These are phyloP conservation scores for Elaphurus davidianus DNA, from an alignment of 2,113 vertebrate genomes.

Conservation along the genomic window DNA sequence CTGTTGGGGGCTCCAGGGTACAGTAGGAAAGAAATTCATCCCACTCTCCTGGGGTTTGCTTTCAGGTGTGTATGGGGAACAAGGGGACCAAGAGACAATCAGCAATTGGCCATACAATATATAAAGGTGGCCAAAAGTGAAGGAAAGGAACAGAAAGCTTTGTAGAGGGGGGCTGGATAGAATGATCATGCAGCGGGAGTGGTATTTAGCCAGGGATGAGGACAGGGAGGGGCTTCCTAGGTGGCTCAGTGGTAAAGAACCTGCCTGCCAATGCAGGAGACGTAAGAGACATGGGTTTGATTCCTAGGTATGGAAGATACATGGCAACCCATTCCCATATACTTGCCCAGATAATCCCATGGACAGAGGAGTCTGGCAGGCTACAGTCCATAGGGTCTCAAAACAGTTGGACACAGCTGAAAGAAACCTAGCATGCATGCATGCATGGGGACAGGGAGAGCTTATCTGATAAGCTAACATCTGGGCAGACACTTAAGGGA, in stretches of 20 bases:
- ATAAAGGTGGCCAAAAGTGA: not conserved
- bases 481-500: not conserved
- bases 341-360: not conserved
- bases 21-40: not conserved
- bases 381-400: not conserved
- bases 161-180: not conserved
- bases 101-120: fast-evolving
- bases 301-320: not conserved
- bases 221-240: not conserved
- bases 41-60: too few species aligned
- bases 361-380: not conserved
- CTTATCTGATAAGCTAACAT: not conserved
- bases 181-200: fast-evolving
- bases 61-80: fast-evolving
- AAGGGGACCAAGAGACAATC: fast-evolving
- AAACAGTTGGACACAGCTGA: not conserved
- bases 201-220: not conserved
- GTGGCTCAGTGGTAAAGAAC: not conserved
- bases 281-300: not conserved
- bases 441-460: not conserved
- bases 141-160: not conserved
- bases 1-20: not conserved
- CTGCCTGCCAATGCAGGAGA: not conserved
- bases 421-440: not conserved
- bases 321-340: not conserved